Base-by-base conservation (phyloP, 2,888 invertebrate species). In the Drosophila birchii region DNA sequence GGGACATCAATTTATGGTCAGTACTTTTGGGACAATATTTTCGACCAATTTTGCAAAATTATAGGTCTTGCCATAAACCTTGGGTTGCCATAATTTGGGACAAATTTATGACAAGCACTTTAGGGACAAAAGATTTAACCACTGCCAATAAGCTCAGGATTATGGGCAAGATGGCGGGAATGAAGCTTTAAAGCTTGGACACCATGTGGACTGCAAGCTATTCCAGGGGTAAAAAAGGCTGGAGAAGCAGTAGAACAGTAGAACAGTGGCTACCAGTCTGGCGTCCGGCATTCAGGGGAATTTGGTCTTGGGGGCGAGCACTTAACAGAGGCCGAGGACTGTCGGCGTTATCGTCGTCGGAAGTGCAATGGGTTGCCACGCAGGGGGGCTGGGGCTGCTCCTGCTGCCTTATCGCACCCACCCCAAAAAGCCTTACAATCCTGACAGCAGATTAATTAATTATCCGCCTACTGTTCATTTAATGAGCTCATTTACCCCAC, bases 361-460 rank as follows among this genome's bases (percentile, higher is more conserved):
- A 51, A 51, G 34, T 51, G 51, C 51, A 51, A 34, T 51, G 51
- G 51, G 20, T 34, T 34, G 34, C 36, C 11, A 16, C 51, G 34
- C 20, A 8, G 18, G 34, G 34, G 14, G 51, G 20, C 47, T 11
- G 32, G 12, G 34, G 16, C 47, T 11, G 23, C 36, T 36, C 6
- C 53, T 20, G 11, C 53, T 38, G 12, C 38, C 54, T 38, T 47
- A 47, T 47, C 47, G 18, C 47, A 47, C 47, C 29, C 47, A 47
- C 47, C 51, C 23, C 34, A 11, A 23, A 53, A 53, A 53, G 23
- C 51, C 34, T 53, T 23, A 53, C 51, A 53, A 53, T 36, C 36
- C 36, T 53, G 51, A 53, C 51, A 53, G 51, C 51, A 36, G 51
- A 53, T 53, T 53, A 53, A 53, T 53, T 53, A 53, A 53, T 53